Percentiles rank a stretch among this genome's conserved stretches.
phyloP scores from a whole-genome alignment of 2,113 vertebrate species.

The Scomber colias region DNA sequence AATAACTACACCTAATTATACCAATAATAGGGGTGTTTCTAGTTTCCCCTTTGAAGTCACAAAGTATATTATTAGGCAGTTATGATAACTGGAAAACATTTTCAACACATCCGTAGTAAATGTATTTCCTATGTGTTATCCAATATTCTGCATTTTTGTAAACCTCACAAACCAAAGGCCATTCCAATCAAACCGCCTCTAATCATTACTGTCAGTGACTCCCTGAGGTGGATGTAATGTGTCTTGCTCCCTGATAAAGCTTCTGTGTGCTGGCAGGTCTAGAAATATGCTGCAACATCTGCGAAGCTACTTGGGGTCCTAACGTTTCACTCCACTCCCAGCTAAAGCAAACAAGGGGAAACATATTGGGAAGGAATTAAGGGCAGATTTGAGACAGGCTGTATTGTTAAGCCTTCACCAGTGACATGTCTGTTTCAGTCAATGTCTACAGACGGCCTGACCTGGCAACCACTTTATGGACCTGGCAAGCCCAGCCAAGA shows the following conservation, averaged over 20 bases:
- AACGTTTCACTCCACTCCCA: constrained; percentile 67
- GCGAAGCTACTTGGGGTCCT: constrained; percentile 79
- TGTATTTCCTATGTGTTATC: constrained; percentile 6
- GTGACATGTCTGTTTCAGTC: constrained; percentile 75
- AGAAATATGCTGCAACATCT: constrained; percentile 83
- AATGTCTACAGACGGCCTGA: constrained; percentile 73
- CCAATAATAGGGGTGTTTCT: background rate
- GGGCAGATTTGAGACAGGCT: constrained; percentile 78
- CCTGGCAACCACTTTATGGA: constrained; percentile 72
- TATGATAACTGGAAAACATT: background rate
- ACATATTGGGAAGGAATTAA: constrained; percentile 86
- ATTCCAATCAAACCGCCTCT: constrained; percentile 62
- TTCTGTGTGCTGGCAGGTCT: constrained; percentile 60
- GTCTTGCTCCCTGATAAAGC: constrained; percentile 68
- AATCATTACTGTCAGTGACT: constrained; percentile 73
- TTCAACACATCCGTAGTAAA: background rate
- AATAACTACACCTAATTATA: background rate
- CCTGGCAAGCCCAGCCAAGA: constrained; percentile 64
- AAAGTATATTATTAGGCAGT: background rate
- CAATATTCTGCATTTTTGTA: constrained; percentile 29
- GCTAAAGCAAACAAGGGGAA: constrained; percentile 81
- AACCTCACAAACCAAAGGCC: constrained; percentile 51
- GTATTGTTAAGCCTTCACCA: constrained; percentile 79
- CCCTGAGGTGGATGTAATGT: constrained; percentile 74
- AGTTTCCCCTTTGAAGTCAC: background rate